These are phyloP conservation scores for Heliconius nattereri DNA, from an alignment of 1,140 invertebrate species.

Conservation along the genomic window DNA sequence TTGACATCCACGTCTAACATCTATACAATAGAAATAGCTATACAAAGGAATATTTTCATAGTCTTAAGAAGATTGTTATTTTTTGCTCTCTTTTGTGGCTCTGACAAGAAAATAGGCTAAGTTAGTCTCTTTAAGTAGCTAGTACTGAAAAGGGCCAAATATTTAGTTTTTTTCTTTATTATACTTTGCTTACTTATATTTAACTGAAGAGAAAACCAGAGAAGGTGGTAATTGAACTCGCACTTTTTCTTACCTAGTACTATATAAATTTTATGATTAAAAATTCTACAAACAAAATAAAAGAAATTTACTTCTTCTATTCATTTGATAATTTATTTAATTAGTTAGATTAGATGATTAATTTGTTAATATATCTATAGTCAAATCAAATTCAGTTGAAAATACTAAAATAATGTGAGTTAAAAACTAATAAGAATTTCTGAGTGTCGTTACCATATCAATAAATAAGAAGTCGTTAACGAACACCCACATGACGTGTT, in stretches of 20 bases:
- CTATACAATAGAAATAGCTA: background rate
- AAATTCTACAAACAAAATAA: too few relatives aligned
- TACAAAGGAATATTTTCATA: constrained; percentile 4
- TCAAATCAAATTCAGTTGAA: background rate
- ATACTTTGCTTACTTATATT: too few relatives aligned
- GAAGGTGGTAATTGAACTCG: too few relatives aligned
- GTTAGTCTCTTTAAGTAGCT: background rate
- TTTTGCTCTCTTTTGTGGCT: background rate
- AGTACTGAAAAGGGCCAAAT: background rate
- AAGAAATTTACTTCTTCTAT: too few relatives aligned
- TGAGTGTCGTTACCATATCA: background rate
- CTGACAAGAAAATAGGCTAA: background rate
- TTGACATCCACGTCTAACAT: background rate
- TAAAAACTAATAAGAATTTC: background rate
- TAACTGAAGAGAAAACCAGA: too few relatives aligned
- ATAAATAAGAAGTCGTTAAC: background rate
- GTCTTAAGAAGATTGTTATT: background rate
- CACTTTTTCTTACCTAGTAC: too few relatives aligned
- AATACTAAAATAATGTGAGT: background rate
- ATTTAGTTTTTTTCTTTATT: background rate
- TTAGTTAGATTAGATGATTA: too few relatives aligned
- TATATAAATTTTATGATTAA: too few relatives aligned
- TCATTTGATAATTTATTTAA: too few relatives aligned
- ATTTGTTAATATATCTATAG: too few relatives aligned
- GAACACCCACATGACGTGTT: background rate